phyloP scores from a whole-genome alignment of 2,113 vertebrate species.

The Cyprinodon tularosa region DNA sequence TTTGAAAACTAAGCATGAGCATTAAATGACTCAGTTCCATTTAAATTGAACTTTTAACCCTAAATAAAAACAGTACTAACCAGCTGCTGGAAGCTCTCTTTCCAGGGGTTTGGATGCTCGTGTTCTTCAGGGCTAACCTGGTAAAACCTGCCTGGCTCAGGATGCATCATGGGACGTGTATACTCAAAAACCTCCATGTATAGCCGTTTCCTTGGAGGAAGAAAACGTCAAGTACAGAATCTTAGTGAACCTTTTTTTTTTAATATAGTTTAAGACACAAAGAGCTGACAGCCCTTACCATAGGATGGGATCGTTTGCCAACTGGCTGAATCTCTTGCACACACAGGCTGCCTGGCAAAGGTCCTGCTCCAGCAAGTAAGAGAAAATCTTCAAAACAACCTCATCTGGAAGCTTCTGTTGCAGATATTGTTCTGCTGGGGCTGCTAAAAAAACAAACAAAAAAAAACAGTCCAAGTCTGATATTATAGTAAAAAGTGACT shows the following conservation, averaged over 20 bases:
- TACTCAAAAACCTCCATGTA: conserved; percentile 99
- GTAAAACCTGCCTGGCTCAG: conserved; percentile 96
- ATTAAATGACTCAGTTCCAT: neutral
- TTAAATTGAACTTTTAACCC: too few species aligned
- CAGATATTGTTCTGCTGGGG: conserved; percentile 98
- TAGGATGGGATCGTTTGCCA: conserved; percentile 98
- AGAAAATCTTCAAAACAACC: conserved; percentile 99
- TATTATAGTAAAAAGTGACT: conserved; percentile 14
- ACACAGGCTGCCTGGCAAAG: conserved; percentile 98
- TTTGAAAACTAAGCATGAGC: neutral
- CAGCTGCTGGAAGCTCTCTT: conserved; percentile 99
- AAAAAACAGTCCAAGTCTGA: conserved; percentile 9
- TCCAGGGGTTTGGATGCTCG: conserved; percentile 98
- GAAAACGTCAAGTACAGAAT: neutral
- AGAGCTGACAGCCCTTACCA: conserved; percentile 83
- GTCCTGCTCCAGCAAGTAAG: conserved; percentile 97
- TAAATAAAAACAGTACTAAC: conserved; percentile 71
- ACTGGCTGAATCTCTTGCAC: conserved; percentile 98
- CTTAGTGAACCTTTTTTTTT: neutral
- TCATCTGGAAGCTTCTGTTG: conserved; percentile 99
- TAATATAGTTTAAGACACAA: neutral
- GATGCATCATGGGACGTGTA: conserved; percentile 99
- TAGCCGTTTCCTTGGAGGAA: conserved; percentile 88
- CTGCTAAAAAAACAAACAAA: conserved; percentile 77
- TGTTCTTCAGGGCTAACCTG: conserved; percentile 99